phyloP scores from a whole-genome alignment of 2,113 vertebrate genomes.

The Erythrocercus mccallii region DNA sequence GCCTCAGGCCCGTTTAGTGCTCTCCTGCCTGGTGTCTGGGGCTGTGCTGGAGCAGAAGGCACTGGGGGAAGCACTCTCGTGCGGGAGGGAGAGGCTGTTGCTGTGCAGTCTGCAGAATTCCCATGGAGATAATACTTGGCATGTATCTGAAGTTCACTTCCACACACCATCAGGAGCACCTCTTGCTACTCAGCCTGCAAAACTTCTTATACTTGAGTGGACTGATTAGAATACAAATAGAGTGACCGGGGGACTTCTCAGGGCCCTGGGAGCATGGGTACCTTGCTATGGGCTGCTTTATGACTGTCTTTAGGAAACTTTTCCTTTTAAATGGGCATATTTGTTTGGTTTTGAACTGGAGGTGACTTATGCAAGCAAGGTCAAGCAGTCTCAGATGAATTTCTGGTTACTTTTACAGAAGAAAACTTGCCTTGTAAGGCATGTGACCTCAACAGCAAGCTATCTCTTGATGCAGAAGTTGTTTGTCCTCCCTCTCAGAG shows the following conservation, averaged over 20 bases:
- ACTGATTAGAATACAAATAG: background rate
- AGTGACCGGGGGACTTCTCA: background rate
- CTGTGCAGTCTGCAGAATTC: slow-evolving; percentile 16
- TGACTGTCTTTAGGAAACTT: background rate
- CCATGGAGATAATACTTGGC: background rate
- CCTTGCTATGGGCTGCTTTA: background rate
- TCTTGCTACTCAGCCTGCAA: background rate
- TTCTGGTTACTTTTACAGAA: background rate
- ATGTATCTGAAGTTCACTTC: background rate
- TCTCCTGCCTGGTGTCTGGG: background rate
- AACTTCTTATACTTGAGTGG: background rate
- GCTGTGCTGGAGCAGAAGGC: background rate
- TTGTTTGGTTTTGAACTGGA: background rate
- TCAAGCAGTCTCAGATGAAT: background rate
- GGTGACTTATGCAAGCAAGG: background rate
- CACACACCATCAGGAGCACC: background rate
- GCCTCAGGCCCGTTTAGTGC: background rate
- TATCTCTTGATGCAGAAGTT: background rate
- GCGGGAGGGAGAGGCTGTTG: background rate
- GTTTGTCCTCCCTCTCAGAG: background rate
- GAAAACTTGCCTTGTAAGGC: background rate
- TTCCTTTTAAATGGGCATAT: background rate
- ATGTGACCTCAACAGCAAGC: background rate
- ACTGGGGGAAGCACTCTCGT: background rate
- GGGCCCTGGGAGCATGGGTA: background rate